phyloP scores from a whole-genome alignment of 2,888 invertebrate genomes.

The Drosophila atroscutellata region DNA sequence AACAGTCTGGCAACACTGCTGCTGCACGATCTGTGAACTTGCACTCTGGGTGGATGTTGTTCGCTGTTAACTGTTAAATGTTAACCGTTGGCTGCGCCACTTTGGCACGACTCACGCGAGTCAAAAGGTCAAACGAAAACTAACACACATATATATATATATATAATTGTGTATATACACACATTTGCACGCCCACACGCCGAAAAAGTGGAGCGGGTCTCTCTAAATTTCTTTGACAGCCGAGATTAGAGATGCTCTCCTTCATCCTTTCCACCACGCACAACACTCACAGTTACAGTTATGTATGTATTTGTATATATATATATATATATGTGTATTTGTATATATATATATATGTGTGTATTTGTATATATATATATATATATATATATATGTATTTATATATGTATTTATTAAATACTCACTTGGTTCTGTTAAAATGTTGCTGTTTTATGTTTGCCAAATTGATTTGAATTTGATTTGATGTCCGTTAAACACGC shows the following conservation, averaged over 20 bases:
- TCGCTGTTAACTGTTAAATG: conserved; percentile 1
- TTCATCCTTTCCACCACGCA: conserved; percentile 2
- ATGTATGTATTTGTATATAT: background rate
- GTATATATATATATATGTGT: conserved; percentile 22
- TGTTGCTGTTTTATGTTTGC: conserved; percentile 34
- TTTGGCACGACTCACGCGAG: conserved; percentile 41
- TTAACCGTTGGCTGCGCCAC: background rate
- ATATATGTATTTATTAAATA: conserved; percentile 49
- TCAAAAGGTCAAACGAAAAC: conserved; percentile 73
- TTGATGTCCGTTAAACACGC: conserved; percentile 36
- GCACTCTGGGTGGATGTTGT: conserved; percentile 47
- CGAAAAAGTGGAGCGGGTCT: conserved; percentile 16
- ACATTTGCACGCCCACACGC: conserved; percentile 28
- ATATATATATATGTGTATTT: background rate
- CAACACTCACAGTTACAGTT: conserved; percentile 3
- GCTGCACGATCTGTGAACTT: conserved; percentile 55
- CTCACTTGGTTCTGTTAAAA: conserved; percentile 71
- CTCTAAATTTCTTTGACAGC: conserved; percentile 35
- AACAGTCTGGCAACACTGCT: conserved; percentile 55
- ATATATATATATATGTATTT: background rate
- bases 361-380: background rate
- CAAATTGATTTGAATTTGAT: conserved; percentile 54
- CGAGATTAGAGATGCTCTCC: conserved; percentile 20
- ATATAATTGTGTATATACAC: conserved; percentile 2
- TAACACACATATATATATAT: conserved; percentile 19